phyloP scores from a whole-genome alignment of 2,888 invertebrate genomes.

The Stenchaetothrips biformis region DNA sequence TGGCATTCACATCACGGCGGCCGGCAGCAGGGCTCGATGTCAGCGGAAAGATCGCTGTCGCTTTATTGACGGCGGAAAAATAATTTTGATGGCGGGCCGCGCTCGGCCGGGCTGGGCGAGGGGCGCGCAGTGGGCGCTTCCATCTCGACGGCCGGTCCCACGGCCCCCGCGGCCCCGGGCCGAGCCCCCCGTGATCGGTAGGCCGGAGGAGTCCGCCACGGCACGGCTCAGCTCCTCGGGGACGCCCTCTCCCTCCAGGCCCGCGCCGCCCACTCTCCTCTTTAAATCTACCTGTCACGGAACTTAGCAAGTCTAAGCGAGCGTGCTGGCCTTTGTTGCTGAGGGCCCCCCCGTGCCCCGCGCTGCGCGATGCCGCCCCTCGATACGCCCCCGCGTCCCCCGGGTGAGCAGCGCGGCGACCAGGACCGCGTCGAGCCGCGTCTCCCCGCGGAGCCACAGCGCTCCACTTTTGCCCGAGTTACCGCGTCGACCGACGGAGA shows the following conservation, averaged over 20 bases:
- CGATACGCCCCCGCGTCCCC: neutral
- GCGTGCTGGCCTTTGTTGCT: neutral
- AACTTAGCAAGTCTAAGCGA: conserved; percentile 18
- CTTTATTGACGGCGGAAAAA: neutral
- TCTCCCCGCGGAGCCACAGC: no score
- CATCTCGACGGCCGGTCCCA: no score
- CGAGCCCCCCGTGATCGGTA: neutral
- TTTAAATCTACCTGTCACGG: conserved; percentile 22
- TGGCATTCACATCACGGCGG: no score
- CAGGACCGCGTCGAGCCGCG: no score
- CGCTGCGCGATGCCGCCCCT: neutral
- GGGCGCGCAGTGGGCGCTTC: neutral
- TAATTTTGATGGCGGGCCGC: neutral
- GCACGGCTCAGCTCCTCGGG: neutral
- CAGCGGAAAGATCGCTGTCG: neutral
- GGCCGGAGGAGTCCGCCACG: neutral
- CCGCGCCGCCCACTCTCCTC: neutral
- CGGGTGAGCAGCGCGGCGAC: no score
- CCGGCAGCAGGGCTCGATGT: no score
- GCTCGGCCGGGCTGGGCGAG: neutral
- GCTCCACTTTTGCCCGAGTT: no score
- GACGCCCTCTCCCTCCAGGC: neutral
- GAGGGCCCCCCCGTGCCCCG: neutral
- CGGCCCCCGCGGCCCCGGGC: no score
- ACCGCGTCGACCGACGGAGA: no score